Percentiles rank a stretch among this genome's conserved stretches.
Conservation (phyloP, 2,797 vertebrate species). For the Eleutherodactylus coqui region DNA sequence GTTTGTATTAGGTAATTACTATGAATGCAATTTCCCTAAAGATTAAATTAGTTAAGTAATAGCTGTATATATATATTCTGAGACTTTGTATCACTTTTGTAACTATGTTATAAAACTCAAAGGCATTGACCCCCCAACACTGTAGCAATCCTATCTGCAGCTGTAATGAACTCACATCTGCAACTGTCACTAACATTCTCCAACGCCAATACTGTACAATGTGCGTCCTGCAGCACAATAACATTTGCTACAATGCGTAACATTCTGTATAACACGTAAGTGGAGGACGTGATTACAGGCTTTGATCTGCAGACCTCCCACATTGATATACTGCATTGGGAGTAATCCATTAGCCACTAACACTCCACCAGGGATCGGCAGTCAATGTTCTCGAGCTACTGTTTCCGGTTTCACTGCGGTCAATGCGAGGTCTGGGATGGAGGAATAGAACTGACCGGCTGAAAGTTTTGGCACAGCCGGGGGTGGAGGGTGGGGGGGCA, state of each 20-base stretch:
- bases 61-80: too few species aligned
- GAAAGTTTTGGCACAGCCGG: constrained; percentile 23
- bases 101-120: too few species aligned
- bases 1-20: too few species aligned
- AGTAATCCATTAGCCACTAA: background rate
- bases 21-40: too few species aligned
- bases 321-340: background rate
- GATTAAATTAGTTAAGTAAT: too few species aligned
- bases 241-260: background rate
- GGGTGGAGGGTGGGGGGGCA: too few species aligned
- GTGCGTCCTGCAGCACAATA: background rate
- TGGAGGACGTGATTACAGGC: background rate
- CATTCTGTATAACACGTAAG: background rate
- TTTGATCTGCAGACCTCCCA: constrained; percentile 47
- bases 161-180: background rate
- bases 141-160: background rate
- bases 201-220: background rate
- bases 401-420: background rate
- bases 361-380: constrained; percentile 16
- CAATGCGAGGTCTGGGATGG: background rate
- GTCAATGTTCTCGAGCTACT: background rate
- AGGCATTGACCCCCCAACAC: too few species aligned
- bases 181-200: background rate
- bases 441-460: constrained; percentile 14
- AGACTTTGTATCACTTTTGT: too few species aligned